Evolutionary conservation across 1,140 invertebrate species (phyloP), one percentile per base, ranked within the genome.

Genomic region (Drosophila saltans): DNA sequence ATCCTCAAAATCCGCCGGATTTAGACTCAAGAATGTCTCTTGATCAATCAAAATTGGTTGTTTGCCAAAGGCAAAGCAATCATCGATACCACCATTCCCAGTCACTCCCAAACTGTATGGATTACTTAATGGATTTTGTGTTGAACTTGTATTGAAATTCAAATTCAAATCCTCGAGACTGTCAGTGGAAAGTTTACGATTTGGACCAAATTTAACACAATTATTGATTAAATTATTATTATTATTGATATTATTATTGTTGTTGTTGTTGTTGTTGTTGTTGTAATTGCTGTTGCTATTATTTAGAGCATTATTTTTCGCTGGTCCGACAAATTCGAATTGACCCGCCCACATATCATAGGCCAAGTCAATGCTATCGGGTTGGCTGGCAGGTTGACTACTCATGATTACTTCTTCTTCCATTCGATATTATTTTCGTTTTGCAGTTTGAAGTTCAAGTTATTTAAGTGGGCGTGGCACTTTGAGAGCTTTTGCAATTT

Each of bases 341-440:
- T 97, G 96, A 55, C 96, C 96, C 90, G 97, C 96, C 96, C 96
- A 97, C 94, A 97, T 95, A 91, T 97, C 96, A 92, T 96, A 96
- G 91, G 96, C 96, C 85, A 97, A 93, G 72, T 95, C 95, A 68
- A 94, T 93, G 77, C 93, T 94, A 80, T 94, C 93, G 77, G 91
- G 85, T 71, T 92, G 86, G 69, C 90, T 91, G 71, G 88, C 80
- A 70, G 91, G 82, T 89, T 91, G 85, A 90, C 89, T 91, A 90
- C 86, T 92, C 92, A 93, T 93, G 78, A 76, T 91, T 91, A 79
- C 16, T 11, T 81, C 43, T 64, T 69, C 43, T 28, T 48, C 43
- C 33, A 59, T 36, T 36, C 33, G 33, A 6, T 36, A 1, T 24
- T 28, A 55, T 40, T 39, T 55, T 62, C 63, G 11, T 67, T 72